Base-by-base conservation (phyloP, 2,797 vertebrate genomes). In the Dicrostonyx torquatus region DNA sequence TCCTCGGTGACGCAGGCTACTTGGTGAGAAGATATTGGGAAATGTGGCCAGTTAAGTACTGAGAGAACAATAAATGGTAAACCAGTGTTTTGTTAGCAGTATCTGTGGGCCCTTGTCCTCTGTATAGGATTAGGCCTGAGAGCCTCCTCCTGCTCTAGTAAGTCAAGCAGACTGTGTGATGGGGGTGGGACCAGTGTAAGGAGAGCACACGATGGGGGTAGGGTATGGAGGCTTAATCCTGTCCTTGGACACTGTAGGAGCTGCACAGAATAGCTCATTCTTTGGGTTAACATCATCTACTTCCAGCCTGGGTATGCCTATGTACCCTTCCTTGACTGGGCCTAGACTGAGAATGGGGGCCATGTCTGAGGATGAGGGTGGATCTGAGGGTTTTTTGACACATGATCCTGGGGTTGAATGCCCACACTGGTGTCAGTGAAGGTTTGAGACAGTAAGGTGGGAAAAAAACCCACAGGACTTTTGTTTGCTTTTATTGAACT, bases 401-500 rank as follows among this genome's bases (percentile, higher is more conserved):
- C 24, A 50, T n/a, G 26, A 5, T 87, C 91, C 72, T 84, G 80
- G 66, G 45, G 40, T 79, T 40, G 13, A 18, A 10, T 4, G 9
- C 68, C 66, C 60, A 90, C 55, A 24, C 29, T 87, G 29, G 73
- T 37, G 55, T 79, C 78, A 75, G 34, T 24, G 70, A 89, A 82
- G 73, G 13, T 50, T 92, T 92, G 68, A 90, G 72, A n/a, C 88
- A 73, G 17, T 50, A 15, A 50, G 50, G 17, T 72, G 45, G 66
- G 6, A 37, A 73, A 60, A 80, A 83, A 62, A 0, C n/a, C 58
- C 58, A 72, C 14, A 76, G 78, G 11, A 37, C 55, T 90, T 53
- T 48, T 76, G 58, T 80, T 93, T 72, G 68, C 48, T 68, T 96
- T 93, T 91, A 85, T 37, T 73, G 72, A 92, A 53, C 43, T 29